Conservation (phyloP, 2,888 invertebrate species). For the Leptinotarsa haldemani region DNA sequence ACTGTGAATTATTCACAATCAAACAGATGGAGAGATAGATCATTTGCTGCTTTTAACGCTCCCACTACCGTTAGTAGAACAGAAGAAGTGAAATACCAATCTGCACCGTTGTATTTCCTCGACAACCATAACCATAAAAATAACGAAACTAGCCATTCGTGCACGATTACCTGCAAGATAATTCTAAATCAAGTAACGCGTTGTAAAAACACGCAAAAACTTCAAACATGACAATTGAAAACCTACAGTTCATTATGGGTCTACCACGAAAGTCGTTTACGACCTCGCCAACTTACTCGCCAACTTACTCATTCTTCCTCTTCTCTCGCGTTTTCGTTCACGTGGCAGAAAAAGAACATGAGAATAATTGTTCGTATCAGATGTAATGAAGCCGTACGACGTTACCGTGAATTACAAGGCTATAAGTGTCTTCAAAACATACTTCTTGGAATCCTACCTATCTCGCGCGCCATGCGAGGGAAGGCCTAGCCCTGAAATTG, state of each 20-base stretch:
- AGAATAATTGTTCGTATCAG: conserved; percentile 47
- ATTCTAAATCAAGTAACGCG: conserved; percentile 27
- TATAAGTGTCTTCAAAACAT: conserved; percentile 63
- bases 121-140: conserved; percentile 25
- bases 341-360: conserved; percentile 24
- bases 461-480: conserved; percentile 44
- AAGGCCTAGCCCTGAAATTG: conserved; percentile 42
- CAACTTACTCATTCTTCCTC: background rate
- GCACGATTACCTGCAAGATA: conserved; percentile 19
- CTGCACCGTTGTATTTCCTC: conserved; percentile 10
- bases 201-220: conserved; percentile 26
- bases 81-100: conserved; percentile 21
- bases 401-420: conserved; percentile 64
- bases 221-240: conserved; percentile 38
- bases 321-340: conserved; percentile 22
- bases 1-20: background rate
- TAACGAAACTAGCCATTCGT: conserved; percentile 25
- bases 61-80: conserved; percentile 11
- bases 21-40: background rate
- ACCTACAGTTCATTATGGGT: conserved; percentile 38
- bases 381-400: conserved; percentile 63
- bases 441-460: conserved; percentile 57
- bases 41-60: background rate
- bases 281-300: conserved; percentile 9
- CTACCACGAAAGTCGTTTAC: conserved; percentile 31